Conservation (phyloP, 2,888 invertebrate species). For the Axea sp. region DNA sequence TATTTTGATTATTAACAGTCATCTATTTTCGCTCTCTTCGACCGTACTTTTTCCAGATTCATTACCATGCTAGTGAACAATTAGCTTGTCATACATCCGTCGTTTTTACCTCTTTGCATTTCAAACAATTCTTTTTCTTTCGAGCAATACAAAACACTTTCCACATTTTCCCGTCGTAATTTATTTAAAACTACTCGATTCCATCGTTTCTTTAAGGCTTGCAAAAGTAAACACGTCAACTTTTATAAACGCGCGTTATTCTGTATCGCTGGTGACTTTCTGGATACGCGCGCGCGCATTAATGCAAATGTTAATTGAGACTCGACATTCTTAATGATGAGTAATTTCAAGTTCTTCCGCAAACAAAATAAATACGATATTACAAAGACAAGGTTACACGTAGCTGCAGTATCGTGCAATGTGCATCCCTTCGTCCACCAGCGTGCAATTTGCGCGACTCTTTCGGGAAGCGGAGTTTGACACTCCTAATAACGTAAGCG, state of each 20-base stretch:
- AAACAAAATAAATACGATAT: constrained; percentile 13
- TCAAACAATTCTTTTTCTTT: too few species aligned
- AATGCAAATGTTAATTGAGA: too few species aligned
- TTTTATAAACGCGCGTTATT: too few species aligned
- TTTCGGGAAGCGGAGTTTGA: constrained; percentile 10
- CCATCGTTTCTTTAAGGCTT: too few species aligned
- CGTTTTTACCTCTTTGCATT: too few species aligned
- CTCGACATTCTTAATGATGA: neutral
- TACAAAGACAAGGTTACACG: constrained; percentile 14
- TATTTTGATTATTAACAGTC: constrained; percentile 60
- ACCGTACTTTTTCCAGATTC: constrained; percentile 35
- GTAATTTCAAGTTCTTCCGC: neutral
- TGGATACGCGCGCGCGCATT: too few species aligned
- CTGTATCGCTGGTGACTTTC: too few species aligned
- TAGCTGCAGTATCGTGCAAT: constrained; percentile 15
- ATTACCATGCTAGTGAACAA: constrained; percentile 16
- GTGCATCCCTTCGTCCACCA: constrained; percentile 15
- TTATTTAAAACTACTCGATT: too few species aligned
- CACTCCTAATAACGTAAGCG: constrained; percentile 29
- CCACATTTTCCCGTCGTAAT: too few species aligned
- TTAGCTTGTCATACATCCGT: constrained; percentile 30
- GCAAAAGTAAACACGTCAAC: too few species aligned
- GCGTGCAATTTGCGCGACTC: constrained; percentile 32
- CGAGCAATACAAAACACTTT: too few species aligned
- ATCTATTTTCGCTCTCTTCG: constrained; percentile 40